These are phyloP conservation scores for Gavialis gangeticus DNA, from an alignment of 2,113 vertebrate species.

Conservation along the genomic window DNA sequence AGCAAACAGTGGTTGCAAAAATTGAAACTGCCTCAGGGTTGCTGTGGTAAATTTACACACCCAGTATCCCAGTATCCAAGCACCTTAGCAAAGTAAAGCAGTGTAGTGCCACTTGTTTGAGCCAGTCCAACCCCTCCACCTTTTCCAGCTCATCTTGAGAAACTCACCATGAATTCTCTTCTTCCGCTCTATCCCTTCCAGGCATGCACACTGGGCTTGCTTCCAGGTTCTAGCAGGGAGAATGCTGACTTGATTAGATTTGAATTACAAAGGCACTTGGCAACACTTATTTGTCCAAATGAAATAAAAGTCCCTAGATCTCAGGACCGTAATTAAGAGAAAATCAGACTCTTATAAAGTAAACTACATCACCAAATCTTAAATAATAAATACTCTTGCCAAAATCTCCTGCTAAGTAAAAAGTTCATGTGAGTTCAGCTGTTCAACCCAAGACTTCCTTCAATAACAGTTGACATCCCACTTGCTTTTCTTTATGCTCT, in stretches of 20 bases:
- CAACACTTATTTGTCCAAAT: conserved; percentile 50
- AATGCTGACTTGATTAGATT: conserved; percentile 60
- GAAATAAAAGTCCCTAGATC: conserved; percentile 47
- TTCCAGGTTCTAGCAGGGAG: conserved; percentile 63
- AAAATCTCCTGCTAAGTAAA: conserved; percentile 16
- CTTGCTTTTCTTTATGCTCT: not conserved
- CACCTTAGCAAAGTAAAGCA: not conserved
- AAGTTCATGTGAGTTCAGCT: conserved; percentile 18
- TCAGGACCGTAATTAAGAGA: conserved; percentile 22
- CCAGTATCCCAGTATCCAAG: conserved; percentile 43
- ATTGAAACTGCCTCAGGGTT: conserved; percentile 44
- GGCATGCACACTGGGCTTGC: conserved; percentile 40
- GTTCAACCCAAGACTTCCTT: not conserved
- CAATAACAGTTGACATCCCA: conserved; percentile 25
- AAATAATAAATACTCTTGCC: not conserved
- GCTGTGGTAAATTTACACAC: conserved; percentile 31
- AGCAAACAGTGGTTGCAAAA: conserved; percentile 70
- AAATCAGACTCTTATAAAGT: conserved; percentile 25
- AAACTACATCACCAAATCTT: not conserved
- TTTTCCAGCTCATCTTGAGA: conserved; percentile 1
- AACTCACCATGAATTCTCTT: conserved; percentile 19
- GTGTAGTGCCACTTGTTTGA: not conserved
- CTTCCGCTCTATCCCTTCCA: not conserved
- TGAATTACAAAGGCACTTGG: conserved; percentile 66
- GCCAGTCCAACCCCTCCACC: conserved; percentile 12